Percentiles rank a stretch among this genome's conserved stretches.
These are phyloP conservation scores for Tamias sibiricus DNA, from an alignment of 2,113 vertebrate species.

Conservation along the genomic window DNA sequence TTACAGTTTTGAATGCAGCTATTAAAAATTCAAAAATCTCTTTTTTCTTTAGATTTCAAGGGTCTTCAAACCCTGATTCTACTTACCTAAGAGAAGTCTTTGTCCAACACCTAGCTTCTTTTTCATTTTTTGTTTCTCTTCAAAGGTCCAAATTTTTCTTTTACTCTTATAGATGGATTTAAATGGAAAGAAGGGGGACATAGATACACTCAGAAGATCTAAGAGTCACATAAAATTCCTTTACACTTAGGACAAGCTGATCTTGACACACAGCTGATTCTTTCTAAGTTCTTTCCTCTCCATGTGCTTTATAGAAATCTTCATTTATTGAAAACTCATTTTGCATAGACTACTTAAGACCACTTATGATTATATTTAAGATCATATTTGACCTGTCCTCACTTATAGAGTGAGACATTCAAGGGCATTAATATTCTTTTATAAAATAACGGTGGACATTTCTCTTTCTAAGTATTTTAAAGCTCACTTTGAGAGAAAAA, in stretches of 20 bases:
- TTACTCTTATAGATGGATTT: neutral
- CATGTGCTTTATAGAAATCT: neutral
- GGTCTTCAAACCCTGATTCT: neutral
- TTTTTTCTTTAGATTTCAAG: neutral
- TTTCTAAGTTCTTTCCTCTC: neutral
- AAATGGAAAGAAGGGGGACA: neutral
- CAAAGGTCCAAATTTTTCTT: neutral
- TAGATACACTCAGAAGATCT: neutral
- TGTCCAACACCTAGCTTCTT: neutral
- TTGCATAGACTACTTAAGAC: neutral
- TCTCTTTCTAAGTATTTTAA: neutral
- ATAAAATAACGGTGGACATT: neutral
- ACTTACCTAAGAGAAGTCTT: neutral
- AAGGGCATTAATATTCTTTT: neutral
- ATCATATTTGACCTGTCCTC: neutral
- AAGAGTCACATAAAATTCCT: slow-evolving; percentile 5
- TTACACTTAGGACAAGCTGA: neutral
- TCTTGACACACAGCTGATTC: neutral
- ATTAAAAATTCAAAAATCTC: neutral
- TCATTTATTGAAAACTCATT: neutral
- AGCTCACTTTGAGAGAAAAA: neutral
- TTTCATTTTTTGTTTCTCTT: neutral
- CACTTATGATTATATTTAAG: neutral
- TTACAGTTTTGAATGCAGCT: neutral
- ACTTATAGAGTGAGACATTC: neutral